Evolutionary conservation across 1,140 invertebrate genomes (phyloP), one percentile per base, ranked within the genome.

Genomic region (Trichoplusia ni): DNA sequence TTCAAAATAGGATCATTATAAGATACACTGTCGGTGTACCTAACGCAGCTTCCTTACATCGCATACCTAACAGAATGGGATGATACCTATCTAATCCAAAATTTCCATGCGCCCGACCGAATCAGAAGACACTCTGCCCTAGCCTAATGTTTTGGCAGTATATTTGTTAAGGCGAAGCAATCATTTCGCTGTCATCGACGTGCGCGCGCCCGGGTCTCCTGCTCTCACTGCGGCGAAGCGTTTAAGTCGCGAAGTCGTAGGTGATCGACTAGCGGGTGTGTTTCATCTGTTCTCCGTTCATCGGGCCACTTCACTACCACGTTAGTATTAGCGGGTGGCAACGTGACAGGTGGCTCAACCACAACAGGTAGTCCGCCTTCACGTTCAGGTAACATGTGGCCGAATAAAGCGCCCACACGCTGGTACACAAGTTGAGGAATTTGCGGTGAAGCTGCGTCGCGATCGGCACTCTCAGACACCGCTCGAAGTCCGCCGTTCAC

Each of bases 371-470:
- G 71, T 2, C 90, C 90, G 2, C 84, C 88, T 27, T 92, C 82
- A 9, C 85, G 86, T 3, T 87, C 84, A 1, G 91, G 86, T 5
- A 92, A 56, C 9, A 91, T 76, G 16, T 92, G 91, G 8, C 91
- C 73, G 11, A 91, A 76, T 11, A 78, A 79, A 11, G 67, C 79
- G 29, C 61, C 83, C 4, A 86, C 84, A 7, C 80, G 79, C 49
- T 81, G 74, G 46, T 82, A 90, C 59, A 77, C 79, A 53, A 73
- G 74, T 37, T 82, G 81, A 0, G 76, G 47, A 16, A 62, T 47
- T 46, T 58, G 63, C 0, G 69, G 75, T 7, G 63, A 66, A 6
- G 37, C 59, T 4, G 42, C 23, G 8, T 69, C 67, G 7, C 64
- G 62, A 18, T 77, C 75, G 14, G 64, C 25, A 0, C 64, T 64